phyloP scores from a whole-genome alignment of 1,140 invertebrate species.

The Stenopsyche tienmushanensis region DNA sequence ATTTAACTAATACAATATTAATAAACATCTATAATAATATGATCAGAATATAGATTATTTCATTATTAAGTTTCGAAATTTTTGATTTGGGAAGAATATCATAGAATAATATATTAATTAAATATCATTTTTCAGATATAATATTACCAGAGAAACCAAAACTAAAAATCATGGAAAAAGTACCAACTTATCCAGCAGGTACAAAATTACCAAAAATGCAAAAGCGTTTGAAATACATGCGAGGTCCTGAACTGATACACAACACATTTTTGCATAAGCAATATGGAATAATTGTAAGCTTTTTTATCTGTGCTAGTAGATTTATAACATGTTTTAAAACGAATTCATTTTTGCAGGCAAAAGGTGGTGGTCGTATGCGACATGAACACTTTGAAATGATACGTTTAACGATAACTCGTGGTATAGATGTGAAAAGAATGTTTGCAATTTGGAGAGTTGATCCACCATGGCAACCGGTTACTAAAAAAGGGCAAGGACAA shows the following conservation, averaged over 20 bases:
- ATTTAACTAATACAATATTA: not conserved
- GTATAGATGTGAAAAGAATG: constrained; percentile 75
- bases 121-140: constrained; percentile 58
- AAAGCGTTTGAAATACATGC: constrained; percentile 77
- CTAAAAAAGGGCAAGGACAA: constrained; percentile 87
- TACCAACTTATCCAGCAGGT: constrained; percentile 66
- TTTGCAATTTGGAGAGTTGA: constrained; percentile 97
- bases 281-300: constrained; percentile 84
- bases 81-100: no score
- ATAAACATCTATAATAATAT: constrained; percentile 1
- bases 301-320: constrained; percentile 25
- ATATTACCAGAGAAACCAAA: constrained; percentile 72
- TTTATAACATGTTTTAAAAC: constrained; percentile 30
- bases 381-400: constrained; percentile 87
- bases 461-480: constrained; percentile 92
- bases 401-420: constrained; percentile 71
- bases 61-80: no score
- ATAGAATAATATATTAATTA: no score
- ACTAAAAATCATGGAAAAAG: constrained; percentile 67
- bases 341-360: constrained; percentile 61
- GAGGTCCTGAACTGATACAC: constrained; percentile 85
- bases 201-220: constrained; percentile 79
- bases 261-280: constrained; percentile 85
- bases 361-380: constrained; percentile 78
- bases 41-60: no score